These are phyloP conservation scores for Papilio elwesi DNA, from an alignment of 2,888 invertebrate genomes.

Conservation along the genomic window DNA sequence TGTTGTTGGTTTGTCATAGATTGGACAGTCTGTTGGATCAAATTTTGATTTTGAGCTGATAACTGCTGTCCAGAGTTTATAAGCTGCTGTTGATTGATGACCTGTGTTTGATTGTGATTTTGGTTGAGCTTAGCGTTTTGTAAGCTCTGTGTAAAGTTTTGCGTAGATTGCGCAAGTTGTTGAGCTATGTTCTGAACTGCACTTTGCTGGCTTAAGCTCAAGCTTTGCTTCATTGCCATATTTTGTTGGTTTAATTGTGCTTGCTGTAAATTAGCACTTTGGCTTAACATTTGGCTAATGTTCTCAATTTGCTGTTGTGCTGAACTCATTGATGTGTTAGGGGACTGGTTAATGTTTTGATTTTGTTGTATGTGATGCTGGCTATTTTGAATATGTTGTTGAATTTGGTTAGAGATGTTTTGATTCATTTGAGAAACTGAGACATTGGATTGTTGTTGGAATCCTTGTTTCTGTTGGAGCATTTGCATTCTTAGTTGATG, in stretches of 20 bases:
- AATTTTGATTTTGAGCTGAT: constrained; percentile 68
- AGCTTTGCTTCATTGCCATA: constrained; percentile 74
- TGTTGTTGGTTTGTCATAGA: constrained; percentile 74
- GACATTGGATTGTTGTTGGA: constrained; percentile 76
- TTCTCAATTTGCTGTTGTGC: constrained; percentile 86
- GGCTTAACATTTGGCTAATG: constrained; percentile 84
- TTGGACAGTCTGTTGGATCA: constrained; percentile 77
- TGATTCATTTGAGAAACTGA: constrained; percentile 76
- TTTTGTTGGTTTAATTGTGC: constrained; percentile 75
- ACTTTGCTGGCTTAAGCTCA: constrained; percentile 75
- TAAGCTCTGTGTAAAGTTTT: constrained; percentile 68
- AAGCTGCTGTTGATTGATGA: constrained; percentile 75
- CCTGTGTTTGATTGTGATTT: constrained; percentile 72
- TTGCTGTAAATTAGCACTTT: constrained; percentile 78
- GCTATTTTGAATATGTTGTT: constrained; percentile 71
- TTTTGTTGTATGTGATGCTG: constrained; percentile 76
- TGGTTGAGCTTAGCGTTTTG: constrained; percentile 80
- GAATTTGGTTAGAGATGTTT: constrained; percentile 70
- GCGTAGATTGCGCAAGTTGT: constrained; percentile 75
- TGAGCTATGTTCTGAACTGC: constrained; percentile 80
- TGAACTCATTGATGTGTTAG: constrained; percentile 80
- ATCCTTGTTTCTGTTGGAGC: constrained; percentile 65
- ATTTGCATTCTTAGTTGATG: constrained; percentile 84
- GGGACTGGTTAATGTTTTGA: constrained; percentile 66
- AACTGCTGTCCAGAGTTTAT: constrained; percentile 81